A percentile compares a stretch with the other conserved stretches of the same genome.
These are phyloP conservation scores for Datnioides undecimradiatus DNA, from an alignment of 2,113 vertebrate genomes.

Conservation along the genomic window DNA sequence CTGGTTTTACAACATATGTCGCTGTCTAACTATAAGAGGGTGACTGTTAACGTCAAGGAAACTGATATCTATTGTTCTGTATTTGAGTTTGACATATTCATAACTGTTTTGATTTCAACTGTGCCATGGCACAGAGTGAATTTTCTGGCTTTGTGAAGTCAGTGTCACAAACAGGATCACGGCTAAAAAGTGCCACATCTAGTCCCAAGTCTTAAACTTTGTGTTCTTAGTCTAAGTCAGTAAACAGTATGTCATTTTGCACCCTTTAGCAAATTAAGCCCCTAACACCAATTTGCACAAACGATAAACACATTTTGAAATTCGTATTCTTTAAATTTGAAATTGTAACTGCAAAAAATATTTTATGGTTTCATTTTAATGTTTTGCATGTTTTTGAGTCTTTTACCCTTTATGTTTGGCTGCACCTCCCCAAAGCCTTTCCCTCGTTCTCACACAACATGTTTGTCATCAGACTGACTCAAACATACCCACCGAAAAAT, in stretches of 20 bases:
- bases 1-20: slow-evolving; percentile 5
- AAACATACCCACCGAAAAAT: neutral
- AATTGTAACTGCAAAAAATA: no score
- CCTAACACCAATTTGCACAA: no score
- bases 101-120: neutral
- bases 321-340: no score
- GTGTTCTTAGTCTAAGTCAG: neutral
- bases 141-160: no score
- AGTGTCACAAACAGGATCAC: no score
- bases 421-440: neutral
- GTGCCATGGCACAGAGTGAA: neutral
- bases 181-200: no score
- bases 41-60: neutral
- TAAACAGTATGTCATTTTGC: neutral
- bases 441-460: neutral
- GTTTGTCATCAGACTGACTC: neutral
- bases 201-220: neutral
- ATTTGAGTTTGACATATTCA: neutral
- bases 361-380: no score
- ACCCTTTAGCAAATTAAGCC: no score
- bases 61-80: neutral
- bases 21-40: neutral
- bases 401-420: no score
- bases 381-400: neutral
- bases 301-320: no score